Percentiles rank a stretch among this genome's conserved stretches.
These are phyloP conservation scores for Falcaria lacertinaria DNA, from an alignment of 2,888 invertebrate genomes.

Conservation along the genomic window DNA sequence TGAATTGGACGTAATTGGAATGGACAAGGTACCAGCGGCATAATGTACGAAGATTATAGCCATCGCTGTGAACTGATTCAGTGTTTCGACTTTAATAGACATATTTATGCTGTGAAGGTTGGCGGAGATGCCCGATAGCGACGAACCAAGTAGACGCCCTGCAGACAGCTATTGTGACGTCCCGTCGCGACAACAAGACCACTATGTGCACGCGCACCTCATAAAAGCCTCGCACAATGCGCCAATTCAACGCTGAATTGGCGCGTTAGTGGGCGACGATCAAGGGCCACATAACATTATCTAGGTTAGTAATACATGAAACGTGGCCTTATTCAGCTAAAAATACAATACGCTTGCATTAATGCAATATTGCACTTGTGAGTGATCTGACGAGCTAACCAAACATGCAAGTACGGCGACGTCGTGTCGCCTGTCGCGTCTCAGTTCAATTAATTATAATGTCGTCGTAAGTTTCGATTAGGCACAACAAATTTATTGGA, in stretches of 20 bases:
- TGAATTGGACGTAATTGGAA: constrained; percentile 51
- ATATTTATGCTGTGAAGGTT: constrained; percentile 42
- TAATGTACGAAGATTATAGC: constrained; percentile 14
- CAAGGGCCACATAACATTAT: constrained; percentile 38
- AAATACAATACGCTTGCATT: background rate
- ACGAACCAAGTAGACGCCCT: constrained; percentile 63
- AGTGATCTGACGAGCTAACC: background rate
- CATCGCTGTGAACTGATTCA: constrained; percentile 12
- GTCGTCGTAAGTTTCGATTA: background rate
- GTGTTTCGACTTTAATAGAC: constrained; percentile 25
- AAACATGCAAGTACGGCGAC: background rate
- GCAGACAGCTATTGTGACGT: constrained; percentile 73
- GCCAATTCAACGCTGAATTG: constrained; percentile 68
- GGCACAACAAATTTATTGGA: background rate
- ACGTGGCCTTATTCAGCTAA: constrained; percentile 19
- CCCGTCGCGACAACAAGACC: constrained; percentile 41
- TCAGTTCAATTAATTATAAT: background rate
- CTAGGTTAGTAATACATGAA: constrained; percentile 36
- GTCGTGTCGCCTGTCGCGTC: background rate
- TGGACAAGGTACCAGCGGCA: constrained; percentile 28
- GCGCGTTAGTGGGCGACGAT: constrained; percentile 56
- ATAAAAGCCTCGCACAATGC: constrained; percentile 62
- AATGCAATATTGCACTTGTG: background rate
- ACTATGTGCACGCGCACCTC: constrained; percentile 50
- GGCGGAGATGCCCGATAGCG: constrained; percentile 49